Evolutionary conservation across 1,140 invertebrate genomes (phyloP).

Genomic region (Gryon sp.): DNA sequence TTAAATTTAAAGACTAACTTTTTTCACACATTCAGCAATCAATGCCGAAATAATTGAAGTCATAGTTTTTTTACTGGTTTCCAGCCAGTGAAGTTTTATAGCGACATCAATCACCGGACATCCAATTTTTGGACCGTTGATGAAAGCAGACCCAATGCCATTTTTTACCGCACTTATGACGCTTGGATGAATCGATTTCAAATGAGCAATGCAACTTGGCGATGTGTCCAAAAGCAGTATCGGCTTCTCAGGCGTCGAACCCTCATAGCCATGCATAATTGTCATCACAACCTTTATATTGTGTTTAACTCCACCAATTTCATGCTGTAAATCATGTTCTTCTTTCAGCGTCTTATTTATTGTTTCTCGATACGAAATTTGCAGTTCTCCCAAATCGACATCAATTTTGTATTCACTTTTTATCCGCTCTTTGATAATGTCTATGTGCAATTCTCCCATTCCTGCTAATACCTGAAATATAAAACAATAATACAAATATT

Average conservation of each 20-base stretch:
- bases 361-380: slow-evolving; percentile 95
- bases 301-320: slow-evolving; percentile 83
- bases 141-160: slow-evolving; percentile 83
- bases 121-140: slow-evolving; percentile 86
- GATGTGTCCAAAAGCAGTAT: slow-evolving; percentile 82
- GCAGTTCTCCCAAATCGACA: slow-evolving; percentile 94
- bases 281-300: slow-evolving; percentile 82
- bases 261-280: slow-evolving; percentile 76
- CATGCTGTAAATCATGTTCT: slow-evolving; percentile 82
- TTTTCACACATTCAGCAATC: slow-evolving; percentile 87
- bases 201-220: slow-evolving; percentile 83
- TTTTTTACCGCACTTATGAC: slow-evolving; percentile 82
- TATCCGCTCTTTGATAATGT: slow-evolving; percentile 94
- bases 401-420: slow-evolving; percentile 94
- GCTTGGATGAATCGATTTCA: slow-evolving; percentile 82
- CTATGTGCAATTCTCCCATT: slow-evolving; percentile 96
- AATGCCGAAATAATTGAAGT: slow-evolving; percentile 89
- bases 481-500: too few relatives aligned
- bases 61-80: slow-evolving; percentile 85
- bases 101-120: slow-evolving; percentile 87
- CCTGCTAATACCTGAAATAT: slow-evolving; percentile 38
- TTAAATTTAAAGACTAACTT: too few relatives aligned
- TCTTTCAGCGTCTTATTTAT: slow-evolving; percentile 80
- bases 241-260: slow-evolving; percentile 59
- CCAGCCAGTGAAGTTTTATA: slow-evolving; percentile 88